Percentiles rank a stretch among this genome's conserved stretches.
Conservation (phyloP, 2,888 invertebrate species). For the Ophraella communa region DNA sequence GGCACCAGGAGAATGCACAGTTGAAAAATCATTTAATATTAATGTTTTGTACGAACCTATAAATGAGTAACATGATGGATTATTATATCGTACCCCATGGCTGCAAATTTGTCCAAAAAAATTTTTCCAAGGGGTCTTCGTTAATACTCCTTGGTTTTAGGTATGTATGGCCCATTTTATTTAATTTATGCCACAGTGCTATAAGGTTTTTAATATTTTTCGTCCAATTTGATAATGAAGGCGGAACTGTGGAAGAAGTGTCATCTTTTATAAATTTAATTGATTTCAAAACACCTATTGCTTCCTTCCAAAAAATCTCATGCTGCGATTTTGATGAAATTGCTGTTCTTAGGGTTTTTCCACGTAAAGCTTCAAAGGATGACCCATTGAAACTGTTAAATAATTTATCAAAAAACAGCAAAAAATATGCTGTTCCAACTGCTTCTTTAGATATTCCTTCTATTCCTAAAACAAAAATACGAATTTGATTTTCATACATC, state of each 20-base stretch:
- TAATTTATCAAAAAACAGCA: slow-evolving; percentile 27
- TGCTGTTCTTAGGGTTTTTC: slow-evolving; percentile 10
- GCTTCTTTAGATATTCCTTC: slow-evolving; percentile 16
- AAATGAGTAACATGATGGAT: slow-evolving; percentile 31
- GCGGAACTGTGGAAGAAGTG: slow-evolving; percentile 22
- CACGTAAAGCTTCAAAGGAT: not conserved
- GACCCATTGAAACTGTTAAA: slow-evolving; percentile 31
- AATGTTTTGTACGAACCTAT: slow-evolving; percentile 31
- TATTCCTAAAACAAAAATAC: not conserved
- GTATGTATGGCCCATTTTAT: slow-evolving; percentile 31
- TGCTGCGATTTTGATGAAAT: slow-evolving; percentile 9
- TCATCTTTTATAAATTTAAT: slow-evolving; percentile 17
- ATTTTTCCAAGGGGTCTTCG: slow-evolving; percentile 40
- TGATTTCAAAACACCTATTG: slow-evolving; percentile 1
- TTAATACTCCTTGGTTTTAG: slow-evolving; percentile 31
- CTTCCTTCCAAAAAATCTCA: slow-evolving; percentile 12
- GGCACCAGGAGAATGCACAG: slow-evolving; percentile 26
- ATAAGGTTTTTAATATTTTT: slow-evolving; percentile 30
- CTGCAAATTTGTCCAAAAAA: slow-evolving; percentile 37
- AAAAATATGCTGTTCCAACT: slow-evolving; percentile 25
- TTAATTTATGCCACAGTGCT: slow-evolving; percentile 28
- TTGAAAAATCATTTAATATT: slow-evolving; percentile 36
- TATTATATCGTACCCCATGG: slow-evolving; percentile 35
- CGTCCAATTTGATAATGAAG: slow-evolving; percentile 34
- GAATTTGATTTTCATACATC: not conserved